A percentile compares a stretch with the other conserved stretches of the same genome.
Conservation (phyloP, 2,113 vertebrate species). For the Varanus salvator region DNA sequence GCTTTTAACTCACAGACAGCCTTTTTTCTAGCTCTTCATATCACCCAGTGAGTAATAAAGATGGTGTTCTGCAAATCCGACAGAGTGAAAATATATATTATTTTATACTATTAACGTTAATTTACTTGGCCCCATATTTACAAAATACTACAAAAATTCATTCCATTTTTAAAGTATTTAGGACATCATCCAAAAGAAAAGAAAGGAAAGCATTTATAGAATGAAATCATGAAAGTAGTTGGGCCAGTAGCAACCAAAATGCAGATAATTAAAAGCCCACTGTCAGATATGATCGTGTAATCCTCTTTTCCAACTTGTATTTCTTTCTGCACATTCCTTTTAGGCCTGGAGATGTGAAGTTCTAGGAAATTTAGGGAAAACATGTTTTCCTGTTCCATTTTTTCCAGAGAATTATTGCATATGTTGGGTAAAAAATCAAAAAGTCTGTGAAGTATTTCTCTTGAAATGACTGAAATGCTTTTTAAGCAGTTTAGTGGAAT, state of each 20-base stretch:
- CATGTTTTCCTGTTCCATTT: neutral
- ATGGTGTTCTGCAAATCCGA: neutral
- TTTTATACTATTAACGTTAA: neutral
- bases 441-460: neutral
- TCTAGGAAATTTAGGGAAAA: neutral
- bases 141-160: neutral
- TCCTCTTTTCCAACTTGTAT: neutral
- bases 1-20: conserved; percentile 2
- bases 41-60: neutral
- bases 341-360: neutral
- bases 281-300: neutral
- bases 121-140: neutral
- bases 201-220: neutral
- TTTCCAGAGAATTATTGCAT: neutral
- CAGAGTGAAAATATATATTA: neutral
- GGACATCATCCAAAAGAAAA: neutral
- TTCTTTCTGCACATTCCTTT: neutral
- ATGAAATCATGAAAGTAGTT: neutral
- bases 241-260: neutral
- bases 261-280: neutral
- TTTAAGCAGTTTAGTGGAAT: too few species aligned
- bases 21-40: neutral
- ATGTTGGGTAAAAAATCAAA: neutral
- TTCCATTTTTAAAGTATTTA: too few species aligned
- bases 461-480: neutral